Evolutionary conservation across 1,140 invertebrate species (phyloP), one percentile per base, ranked within the genome.

Genomic region (Meloidogyne chitwoodi): DNA sequence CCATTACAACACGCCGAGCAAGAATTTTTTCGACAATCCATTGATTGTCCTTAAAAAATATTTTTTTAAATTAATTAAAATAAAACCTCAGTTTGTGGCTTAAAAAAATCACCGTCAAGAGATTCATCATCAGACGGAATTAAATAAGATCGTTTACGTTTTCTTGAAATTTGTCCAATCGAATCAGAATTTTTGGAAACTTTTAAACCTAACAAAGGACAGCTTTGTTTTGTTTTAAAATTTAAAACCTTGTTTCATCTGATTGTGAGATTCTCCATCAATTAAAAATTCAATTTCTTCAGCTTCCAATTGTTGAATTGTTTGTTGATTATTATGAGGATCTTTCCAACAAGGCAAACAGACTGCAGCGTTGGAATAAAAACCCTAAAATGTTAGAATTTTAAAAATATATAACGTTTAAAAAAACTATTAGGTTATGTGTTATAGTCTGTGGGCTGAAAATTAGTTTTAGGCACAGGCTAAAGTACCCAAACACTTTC

Each of bases 21-120:
- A 68, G 31, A 19, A 68, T 44, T 44, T 63, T 79, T 77, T 72
- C 63, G 10, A 77, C 62, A 16, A 27, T 31, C 75, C 70, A 77
- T 29, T 67, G 75, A 67, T 64, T 48, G 27, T 67, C 48, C 72
- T 63, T n/a, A 77, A 66, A 41, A 19, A 11, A 31, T n/a, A n/a
- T n/a, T n/a, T n/a, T 19, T 22, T n/a, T 31, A 24, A 48, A 68
- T 62, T 68, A 79, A 62, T 31, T 22, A 14, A 56, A 79, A n/a
- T 31, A 38, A n/a, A 63, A 73, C 61, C 27, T 73, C 48, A 8
- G 61, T 73, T n/a, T 29, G 38, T 24, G 61, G 31, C 11, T 56
- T 38, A 26, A 41, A 19, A 11, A 26, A 38, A 75, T 71, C 19
- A 29, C 14, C 12, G 14, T 16, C 19, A 1, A 44, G 10, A 29